Percentiles rank a stretch among this genome's conserved stretches.
phyloP scores from a whole-genome alignment of 2,888 invertebrate genomes.

The Mythimna ferrago region DNA sequence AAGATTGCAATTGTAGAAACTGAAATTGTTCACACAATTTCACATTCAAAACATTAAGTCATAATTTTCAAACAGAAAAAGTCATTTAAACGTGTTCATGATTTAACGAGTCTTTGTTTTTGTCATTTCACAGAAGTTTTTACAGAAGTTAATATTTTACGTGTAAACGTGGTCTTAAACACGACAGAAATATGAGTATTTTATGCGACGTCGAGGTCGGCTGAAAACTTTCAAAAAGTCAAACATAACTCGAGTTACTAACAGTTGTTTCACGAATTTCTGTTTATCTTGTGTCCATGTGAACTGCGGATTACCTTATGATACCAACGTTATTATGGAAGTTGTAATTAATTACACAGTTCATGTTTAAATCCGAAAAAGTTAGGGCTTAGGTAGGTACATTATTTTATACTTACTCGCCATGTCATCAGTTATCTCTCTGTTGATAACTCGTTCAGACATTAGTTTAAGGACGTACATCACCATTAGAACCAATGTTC shows the following conservation, averaged over 20 bases:
- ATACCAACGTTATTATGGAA: slow-evolving; percentile 44
- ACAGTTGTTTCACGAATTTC: slow-evolving; percentile 47
- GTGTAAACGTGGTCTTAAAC: slow-evolving; percentile 28
- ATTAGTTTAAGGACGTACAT: slow-evolving; percentile 71
- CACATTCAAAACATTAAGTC: neutral
- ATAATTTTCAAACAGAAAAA: neutral
- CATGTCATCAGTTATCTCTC: neutral
- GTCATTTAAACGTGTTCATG: neutral
- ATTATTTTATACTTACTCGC: slow-evolving; percentile 27
- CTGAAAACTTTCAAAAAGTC: slow-evolving; percentile 50
- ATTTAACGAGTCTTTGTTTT: neutral
- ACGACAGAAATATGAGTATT: slow-evolving; percentile 29
- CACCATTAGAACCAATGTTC: slow-evolving; percentile 70
- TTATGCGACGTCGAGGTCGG: slow-evolving; percentile 19
- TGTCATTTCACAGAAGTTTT: slow-evolving; percentile 18
- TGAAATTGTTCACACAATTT: neutral
- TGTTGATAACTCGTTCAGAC: neutral
- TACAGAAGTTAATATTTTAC: slow-evolving; percentile 30
- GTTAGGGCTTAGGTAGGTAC: neutral
- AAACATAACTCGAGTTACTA: slow-evolving; percentile 48
- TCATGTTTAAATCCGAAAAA: slow-evolving; percentile 8
- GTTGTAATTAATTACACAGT: slow-evolving; percentile 37
- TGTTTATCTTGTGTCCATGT: slow-evolving; percentile 45
- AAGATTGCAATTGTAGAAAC: neutral
- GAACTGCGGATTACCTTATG: slow-evolving; percentile 32